These are phyloP conservation scores for Apomyelois bistriatella DNA, from an alignment of 2,888 invertebrate genomes.

Conservation along the genomic window DNA sequence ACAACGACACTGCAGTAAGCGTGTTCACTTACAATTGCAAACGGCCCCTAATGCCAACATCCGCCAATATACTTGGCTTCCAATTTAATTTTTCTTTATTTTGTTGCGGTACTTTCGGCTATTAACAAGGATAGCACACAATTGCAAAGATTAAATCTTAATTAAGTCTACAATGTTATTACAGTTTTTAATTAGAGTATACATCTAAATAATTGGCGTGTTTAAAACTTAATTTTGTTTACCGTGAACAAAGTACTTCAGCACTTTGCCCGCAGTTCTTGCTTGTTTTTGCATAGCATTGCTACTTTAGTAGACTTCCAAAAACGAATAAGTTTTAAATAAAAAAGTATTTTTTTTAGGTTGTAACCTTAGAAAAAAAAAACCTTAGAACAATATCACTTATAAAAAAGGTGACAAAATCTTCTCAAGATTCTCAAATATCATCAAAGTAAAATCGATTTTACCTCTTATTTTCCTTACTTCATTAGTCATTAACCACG, in stretches of 20 bases:
- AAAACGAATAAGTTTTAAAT: no score
- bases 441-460: no score
- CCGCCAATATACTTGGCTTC: slow-evolving; percentile 59
- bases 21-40: slow-evolving; percentile 67
- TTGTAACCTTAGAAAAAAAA: not conserved
- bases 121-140: slow-evolving; percentile 25
- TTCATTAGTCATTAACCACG: no score
- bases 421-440: no score
- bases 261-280: not conserved
- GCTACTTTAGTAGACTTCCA: not conserved
- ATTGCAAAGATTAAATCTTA: slow-evolving; percentile 21
- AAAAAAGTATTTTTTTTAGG: not conserved
- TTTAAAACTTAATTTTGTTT: slow-evolving; percentile 13
- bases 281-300: slow-evolving; percentile 1
- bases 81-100: slow-evolving; percentile 48
- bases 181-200: slow-evolving; percentile 12
- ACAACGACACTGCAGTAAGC: slow-evolving; percentile 58
- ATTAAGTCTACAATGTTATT: slow-evolving; percentile 12
- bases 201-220: slow-evolving; percentile 8
- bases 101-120: slow-evolving; percentile 31
- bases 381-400: no score
- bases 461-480: no score
- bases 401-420: no score
- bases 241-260: slow-evolving; percentile 1
- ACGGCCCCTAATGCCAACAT: slow-evolving; percentile 54